Evolutionary conservation across 2,113 vertebrate genomes (phyloP).

Genomic region (Aegithalos caudatus): DNA sequence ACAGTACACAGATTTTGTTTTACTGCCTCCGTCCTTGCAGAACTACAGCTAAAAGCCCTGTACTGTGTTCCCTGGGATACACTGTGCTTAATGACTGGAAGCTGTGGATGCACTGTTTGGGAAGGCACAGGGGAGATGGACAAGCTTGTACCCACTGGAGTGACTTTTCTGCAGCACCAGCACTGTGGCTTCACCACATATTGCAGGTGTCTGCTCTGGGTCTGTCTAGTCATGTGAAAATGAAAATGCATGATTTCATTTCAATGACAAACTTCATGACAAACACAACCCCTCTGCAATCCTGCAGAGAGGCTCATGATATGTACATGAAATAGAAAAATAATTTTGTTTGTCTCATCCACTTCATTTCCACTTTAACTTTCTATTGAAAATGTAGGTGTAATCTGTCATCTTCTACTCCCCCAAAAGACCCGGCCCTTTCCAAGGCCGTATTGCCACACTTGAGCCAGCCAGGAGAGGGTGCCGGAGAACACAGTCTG

Average conservation of each 20-base stretch:
- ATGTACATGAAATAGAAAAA: neutral
- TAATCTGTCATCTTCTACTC: neutral
- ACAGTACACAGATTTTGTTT: neutral
- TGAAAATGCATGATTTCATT: neutral
- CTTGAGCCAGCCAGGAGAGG: constrained; percentile 24
- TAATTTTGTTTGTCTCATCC: neutral
- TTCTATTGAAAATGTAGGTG: neutral
- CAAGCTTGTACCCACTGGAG: fast-evolving
- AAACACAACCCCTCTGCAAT: neutral
- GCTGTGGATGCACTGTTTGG: fast-evolving
- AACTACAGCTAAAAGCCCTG: neutral
- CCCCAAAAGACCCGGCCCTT: neutral
- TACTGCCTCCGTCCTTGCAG: neutral
- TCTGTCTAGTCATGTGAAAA: neutral
- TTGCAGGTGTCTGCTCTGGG: fast-evolving
- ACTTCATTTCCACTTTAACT: neutral
- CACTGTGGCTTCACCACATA: neutral
- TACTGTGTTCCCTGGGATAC: neutral
- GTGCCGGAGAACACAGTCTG: neutral
- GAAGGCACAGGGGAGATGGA: neutral
- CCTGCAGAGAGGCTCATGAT: neutral
- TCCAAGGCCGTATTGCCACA: neutral
- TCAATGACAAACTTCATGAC: too few species aligned
- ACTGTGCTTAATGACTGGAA: neutral
- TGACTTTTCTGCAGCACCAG: neutral